Base-by-base conservation (phyloP, 2,797 vertebrate genomes). In the Malacoctenus gilli region DNA sequence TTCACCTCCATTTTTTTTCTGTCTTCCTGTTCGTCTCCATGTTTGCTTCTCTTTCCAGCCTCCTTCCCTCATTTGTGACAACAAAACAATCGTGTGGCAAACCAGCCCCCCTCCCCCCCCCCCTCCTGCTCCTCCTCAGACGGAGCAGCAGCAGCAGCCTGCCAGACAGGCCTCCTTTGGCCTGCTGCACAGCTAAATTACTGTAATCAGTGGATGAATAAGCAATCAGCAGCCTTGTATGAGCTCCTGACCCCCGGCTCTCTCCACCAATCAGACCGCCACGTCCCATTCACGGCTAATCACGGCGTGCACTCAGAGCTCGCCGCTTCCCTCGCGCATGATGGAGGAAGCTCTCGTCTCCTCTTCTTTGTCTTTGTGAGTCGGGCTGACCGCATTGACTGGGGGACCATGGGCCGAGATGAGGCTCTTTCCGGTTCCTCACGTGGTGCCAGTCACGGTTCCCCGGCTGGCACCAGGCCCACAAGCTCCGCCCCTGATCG, bases 151-250 rank as follows among this genome's bases (percentile, higher is more conserved):
- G 57, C 72, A 69, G 68, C 66, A 39, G 40, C 37, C 69, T 69
- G 72, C 78, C 79, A 83, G 78, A 70, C 77, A 13, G 72, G 64
- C 68, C 74, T n/a, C 52, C 69, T 72, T 79, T 62, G 65, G 78
- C 76, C 77, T 38, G 46, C 82, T 82, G 74, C 67, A 78, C 72
- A 84, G 85, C 82, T 84, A 85, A 87, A 89, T 91, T 49, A 86
- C 87, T 86, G 86, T 88, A 90, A 91, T 92, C 86, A 83, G 79
- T 21, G 77, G 84, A 83, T 86, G 87, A 91, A 90, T 89, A 88
- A n/a, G 89, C 86, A 91, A 92, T 92, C 89, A 90, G 85, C 62
- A 71, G 73, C 79, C 79, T 88, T 90, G 87, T 90, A 74, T 62
- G 69, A 80, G 72, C 63, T 32, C 81, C 85, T 83, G 78, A 83